phyloP scores from a whole-genome alignment of 2,113 vertebrate genomes.

The Oostethus manadensis region DNA sequence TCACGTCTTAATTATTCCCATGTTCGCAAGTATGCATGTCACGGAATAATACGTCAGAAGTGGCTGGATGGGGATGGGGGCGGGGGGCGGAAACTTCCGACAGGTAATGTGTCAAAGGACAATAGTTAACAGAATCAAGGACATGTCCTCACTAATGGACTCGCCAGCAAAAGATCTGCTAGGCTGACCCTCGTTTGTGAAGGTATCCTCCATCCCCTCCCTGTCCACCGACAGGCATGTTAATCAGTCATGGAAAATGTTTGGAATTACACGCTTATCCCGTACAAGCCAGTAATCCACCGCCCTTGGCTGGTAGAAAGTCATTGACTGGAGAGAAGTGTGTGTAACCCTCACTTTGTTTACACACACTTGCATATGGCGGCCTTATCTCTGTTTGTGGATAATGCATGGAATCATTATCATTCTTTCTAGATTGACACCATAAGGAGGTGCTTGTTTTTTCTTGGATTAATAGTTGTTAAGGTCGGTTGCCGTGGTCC shows the following conservation, averaged over 20 bases:
- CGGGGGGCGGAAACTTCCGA: no score
- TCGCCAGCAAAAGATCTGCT: no score
- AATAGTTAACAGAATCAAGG: no score
- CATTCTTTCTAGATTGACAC: neutral
- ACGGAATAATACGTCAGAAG: neutral
- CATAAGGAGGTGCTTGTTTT: neutral
- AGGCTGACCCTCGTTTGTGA: no score
- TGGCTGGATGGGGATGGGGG: no score
- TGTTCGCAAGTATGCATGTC: constrained; percentile 10
- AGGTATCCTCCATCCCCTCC: constrained; percentile 11
- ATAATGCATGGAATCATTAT: neutral
- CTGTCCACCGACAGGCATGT: constrained; percentile 55
- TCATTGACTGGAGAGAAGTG: constrained; percentile 25
- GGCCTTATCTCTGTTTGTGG: neutral
- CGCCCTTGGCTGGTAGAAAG: constrained; percentile 41
- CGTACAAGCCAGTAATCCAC: constrained; percentile 44
- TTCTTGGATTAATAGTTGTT: neutral
- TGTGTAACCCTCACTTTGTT: constrained; percentile 5
- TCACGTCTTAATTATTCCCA: constrained; percentile 45
- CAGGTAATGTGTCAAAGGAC: no score
- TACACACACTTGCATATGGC: neutral
- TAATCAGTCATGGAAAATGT: constrained; percentile 72
- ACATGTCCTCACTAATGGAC: no score
- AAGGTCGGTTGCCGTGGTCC: neutral
- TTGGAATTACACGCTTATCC: constrained; percentile 67